Evolutionary conservation across 2,888 invertebrate species (phyloP), one percentile per base, ranked within the genome.

Genomic region (Latrodectus hesperus): DNA sequence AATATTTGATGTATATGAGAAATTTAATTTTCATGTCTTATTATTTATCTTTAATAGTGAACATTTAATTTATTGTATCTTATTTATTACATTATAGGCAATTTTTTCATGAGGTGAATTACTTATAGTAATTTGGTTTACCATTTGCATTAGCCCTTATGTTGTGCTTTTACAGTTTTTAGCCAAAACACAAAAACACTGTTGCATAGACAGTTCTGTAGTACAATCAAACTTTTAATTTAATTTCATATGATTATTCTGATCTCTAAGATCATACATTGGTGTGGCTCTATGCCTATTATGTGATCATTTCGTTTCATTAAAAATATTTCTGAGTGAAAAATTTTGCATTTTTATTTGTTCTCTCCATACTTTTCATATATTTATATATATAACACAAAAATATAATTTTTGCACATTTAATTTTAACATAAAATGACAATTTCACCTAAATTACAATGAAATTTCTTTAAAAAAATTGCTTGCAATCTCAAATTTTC

Each of bases 181-280:
- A 84, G 84, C 84, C 88, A 84, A 84, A 88, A 88, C 70, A 72
- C 60, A 74, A 51, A 68, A 83, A 88, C 75, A 75, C 88, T 88
- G 84, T 84, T 88, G 71, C 68, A 81, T 75, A n/a, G 51, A 73
- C 88, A 78, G 88, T 84, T 51, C 49, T 83, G 88, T 88, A 88
- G 88, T 88, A 88, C 88, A 88, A 88, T 88, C 88, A 88, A 88
- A 88, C 88, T 88, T 84, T 88, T 83, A 88, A 88, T 88, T 88
- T 86, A 81, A 86, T 65, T 65, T 72, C 75, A 76, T 86, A 81
- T 76, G 75, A 78, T 84, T 80, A 82, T 81, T 55, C 67, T 83
- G 88, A 88, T 88, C 88, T 88, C 79, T 84, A 75, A 84, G 88
- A 88, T 88, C 88, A 53, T 74, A 77, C 88, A 84, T 88, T 88